Conservation (phyloP, 2,888 invertebrate species). For the Drosophila koepferae region DNA sequence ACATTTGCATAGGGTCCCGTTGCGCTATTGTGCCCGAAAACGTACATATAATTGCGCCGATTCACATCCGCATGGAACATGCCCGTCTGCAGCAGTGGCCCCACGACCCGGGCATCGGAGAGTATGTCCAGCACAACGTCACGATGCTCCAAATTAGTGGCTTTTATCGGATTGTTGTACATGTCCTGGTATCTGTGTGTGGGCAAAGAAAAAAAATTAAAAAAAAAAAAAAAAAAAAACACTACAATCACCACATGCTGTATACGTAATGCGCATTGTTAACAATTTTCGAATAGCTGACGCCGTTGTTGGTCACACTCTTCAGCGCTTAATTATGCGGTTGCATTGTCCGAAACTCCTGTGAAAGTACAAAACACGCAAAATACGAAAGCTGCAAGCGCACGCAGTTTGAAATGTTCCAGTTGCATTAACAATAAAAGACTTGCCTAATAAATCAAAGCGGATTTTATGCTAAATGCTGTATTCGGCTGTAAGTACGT, state of each 20-base stretch:
- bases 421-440: no score
- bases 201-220: neutral
- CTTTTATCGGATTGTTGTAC: conserved; percentile 87
- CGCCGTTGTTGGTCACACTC: conserved; percentile 14
- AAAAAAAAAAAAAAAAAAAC: conserved; percentile 6
- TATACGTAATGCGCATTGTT: conserved; percentile 55
- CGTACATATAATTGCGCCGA: conserved; percentile 93
- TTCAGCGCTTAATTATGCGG: conserved; percentile 55
- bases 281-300: conserved; percentile 34
- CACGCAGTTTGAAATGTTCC: neutral
- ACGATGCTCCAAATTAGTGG: conserved; percentile 87
- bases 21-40: conserved; percentile 93
- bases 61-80: conserved; percentile 91
- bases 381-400: neutral
- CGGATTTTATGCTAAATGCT: no score
- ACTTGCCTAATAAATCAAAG: neutral
- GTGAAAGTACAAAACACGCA: neutral
- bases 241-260: conserved; percentile 42
- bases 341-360: conserved; percentile 15
- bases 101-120: conserved; percentile 94
- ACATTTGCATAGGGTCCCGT: conserved; percentile 92
- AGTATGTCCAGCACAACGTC: conserved; percentile 94
- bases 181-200: conserved; percentile 86
- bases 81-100: conserved; percentile 92
- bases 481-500: no score